Evolutionary conservation across 2,113 vertebrate genomes (phyloP).

Genomic region (Origma solitaria): DNA sequence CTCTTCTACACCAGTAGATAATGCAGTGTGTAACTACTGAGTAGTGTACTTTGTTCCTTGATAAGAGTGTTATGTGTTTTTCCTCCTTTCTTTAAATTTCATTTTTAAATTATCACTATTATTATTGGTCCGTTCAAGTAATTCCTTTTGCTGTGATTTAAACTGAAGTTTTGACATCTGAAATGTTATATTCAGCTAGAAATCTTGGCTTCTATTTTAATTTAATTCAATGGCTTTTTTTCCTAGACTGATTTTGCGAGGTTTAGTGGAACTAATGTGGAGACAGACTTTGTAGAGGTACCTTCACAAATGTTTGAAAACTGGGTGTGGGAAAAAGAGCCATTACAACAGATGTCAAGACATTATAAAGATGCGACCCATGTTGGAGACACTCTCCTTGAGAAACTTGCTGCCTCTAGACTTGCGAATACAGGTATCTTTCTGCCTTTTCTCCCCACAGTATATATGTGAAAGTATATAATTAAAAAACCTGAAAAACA

Average conservation of each 20-base stretch:
- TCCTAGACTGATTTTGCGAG: slow-evolving; percentile 85
- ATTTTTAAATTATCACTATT: background rate
- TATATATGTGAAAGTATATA: background rate
- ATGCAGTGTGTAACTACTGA: background rate
- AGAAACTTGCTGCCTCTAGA: slow-evolving; percentile 88
- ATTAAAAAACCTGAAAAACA: background rate
- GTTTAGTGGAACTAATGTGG: slow-evolving; percentile 92
- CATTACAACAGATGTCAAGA: slow-evolving; percentile 84
- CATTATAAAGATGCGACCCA: slow-evolving; percentile 86
- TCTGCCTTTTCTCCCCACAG: background rate
- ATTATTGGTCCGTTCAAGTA: background rate
- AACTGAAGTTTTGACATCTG: background rate
- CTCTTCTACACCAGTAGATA: background rate
- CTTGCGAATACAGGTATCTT: slow-evolving; percentile 89
- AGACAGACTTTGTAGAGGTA: slow-evolving; percentile 95
- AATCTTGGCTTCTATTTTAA: background rate
- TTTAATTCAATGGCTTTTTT: background rate
- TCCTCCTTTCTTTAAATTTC: background rate
- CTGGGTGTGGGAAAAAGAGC: slow-evolving; percentile 93
- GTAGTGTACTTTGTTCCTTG: background rate
- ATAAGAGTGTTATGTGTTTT: background rate
- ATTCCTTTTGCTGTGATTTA: background rate
- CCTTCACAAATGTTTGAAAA: slow-evolving; percentile 97
- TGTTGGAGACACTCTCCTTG: slow-evolving; percentile 79
- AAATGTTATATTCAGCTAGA: background rate